A percentile compares a stretch with the other conserved stretches of the same genome.
These are phyloP conservation scores for Asbolus verrucosus DNA, from an alignment of 1,140 invertebrate genomes.

Conservation along the genomic window DNA sequence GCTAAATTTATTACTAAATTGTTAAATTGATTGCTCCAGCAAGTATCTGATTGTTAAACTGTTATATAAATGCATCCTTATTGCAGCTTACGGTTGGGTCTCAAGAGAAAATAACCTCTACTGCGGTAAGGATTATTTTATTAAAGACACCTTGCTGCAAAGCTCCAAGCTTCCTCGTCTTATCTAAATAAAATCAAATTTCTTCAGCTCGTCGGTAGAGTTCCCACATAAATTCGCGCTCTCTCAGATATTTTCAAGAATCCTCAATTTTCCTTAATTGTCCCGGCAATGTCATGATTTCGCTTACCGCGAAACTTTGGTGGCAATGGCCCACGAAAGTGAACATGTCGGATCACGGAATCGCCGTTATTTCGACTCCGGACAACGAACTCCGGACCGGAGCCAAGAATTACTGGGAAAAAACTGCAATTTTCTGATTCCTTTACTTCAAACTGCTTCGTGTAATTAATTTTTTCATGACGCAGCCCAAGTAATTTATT, in stretches of 20 bases:
- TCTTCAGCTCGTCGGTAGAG: too few relatives aligned
- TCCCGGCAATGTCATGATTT: conserved; percentile 35
- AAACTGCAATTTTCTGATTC: conserved; percentile 12
- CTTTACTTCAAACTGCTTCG: not conserved
- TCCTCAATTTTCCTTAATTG: not conserved
- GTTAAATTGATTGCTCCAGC: conserved; percentile 35
- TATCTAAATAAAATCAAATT: not conserved
- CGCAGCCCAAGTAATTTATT: not conserved
- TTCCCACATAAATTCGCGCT: too few relatives aligned
- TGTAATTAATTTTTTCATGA: conserved; percentile 10
- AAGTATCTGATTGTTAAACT: conserved; percentile 36
- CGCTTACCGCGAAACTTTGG: conserved; percentile 17
- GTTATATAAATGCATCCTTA: conserved; percentile 31
- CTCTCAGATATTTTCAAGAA: too few relatives aligned
- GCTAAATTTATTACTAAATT: conserved; percentile 42
- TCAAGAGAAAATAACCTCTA: not conserved
- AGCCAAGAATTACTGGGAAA: conserved; percentile 24
- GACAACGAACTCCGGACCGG: conserved; percentile 39
- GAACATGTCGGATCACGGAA: conserved; percentile 40
- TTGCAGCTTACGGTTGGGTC: conserved; percentile 18
- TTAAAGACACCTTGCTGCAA: too few relatives aligned
- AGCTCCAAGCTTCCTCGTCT: not conserved
- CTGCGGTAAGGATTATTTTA: conserved; percentile 9
- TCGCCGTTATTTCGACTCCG: conserved; percentile 42
- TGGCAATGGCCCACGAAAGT: conserved; percentile 43